A percentile compares a stretch with the other conserved stretches of the same genome.
Conservation (phyloP, 2,797 vertebrate species). For the Scolopax rusticola region DNA sequence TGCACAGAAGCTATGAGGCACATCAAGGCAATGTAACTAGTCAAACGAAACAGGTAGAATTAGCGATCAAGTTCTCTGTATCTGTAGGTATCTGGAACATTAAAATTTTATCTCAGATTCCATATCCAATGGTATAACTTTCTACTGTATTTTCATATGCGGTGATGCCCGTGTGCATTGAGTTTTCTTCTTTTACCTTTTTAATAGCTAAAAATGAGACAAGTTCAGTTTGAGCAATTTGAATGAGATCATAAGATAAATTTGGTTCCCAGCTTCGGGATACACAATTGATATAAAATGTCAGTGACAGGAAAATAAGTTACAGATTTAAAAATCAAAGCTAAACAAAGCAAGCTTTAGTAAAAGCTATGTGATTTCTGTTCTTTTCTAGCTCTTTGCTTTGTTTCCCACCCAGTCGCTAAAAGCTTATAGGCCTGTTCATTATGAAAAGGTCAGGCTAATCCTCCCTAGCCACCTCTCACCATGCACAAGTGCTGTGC, state of each 20-base stretch:
- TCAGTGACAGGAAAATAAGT: neutral
- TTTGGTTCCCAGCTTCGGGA: neutral
- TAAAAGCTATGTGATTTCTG: neutral
- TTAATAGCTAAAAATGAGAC: neutral
- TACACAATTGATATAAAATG: neutral
- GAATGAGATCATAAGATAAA: neutral
- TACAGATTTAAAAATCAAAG: slow-evolving; percentile 51
- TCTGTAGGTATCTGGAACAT: neutral
- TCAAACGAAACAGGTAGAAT: neutral
- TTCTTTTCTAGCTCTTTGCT: slow-evolving; percentile 37
- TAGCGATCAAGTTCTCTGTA: neutral
- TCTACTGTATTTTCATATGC: neutral
- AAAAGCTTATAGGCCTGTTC: slow-evolving; percentile 63
- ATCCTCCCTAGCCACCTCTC: slow-evolving; percentile 22
- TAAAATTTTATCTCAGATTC: neutral
- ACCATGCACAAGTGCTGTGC: slow-evolving; percentile 4
- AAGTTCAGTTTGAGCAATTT: neutral
- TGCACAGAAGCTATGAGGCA: neutral
- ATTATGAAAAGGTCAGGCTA: slow-evolving; percentile 64
- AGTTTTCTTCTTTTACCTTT: neutral
- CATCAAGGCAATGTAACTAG: no score
- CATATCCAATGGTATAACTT: neutral
- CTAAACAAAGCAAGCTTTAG: slow-evolving; percentile 22
- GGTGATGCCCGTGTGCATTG: neutral
- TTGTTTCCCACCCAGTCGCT: slow-evolving; percentile 58